A percentile compares a stretch with the other conserved stretches of the same genome.
Evolutionary conservation across 2,797 vertebrate species (phyloP).

Genomic region (Enteromius paludinosus): DNA sequence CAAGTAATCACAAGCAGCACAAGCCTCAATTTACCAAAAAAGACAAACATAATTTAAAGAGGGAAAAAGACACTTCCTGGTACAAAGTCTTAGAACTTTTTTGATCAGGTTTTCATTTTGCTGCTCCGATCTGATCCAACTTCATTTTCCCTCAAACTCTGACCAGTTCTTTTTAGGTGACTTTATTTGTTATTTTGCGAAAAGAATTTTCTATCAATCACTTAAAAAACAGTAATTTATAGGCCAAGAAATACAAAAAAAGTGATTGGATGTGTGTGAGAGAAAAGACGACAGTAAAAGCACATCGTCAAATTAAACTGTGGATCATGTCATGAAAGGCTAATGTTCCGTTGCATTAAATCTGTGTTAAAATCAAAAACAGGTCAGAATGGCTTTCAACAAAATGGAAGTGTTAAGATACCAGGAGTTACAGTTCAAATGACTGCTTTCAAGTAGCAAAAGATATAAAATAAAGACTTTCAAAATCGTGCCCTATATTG

Average conservation of each 20-base stretch:
- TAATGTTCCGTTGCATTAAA: not conserved
- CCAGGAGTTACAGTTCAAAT: not conserved
- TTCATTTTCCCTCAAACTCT: not conserved
- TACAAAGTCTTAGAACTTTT: not conserved
- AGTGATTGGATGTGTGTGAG: not conserved
- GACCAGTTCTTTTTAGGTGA: not conserved
- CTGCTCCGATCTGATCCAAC: not conserved
- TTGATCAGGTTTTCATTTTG: not conserved
- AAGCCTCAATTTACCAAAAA: not conserved
- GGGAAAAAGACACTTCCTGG: not conserved
- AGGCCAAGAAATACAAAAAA: not conserved
- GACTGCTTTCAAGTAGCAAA: not conserved
- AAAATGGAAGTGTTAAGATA: not conserved
- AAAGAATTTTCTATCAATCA: not conserved
- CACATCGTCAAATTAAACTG: not conserved
- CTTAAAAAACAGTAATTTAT: not conserved
- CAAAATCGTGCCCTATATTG: slow-evolving; percentile 10
- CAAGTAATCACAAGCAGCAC: not conserved
- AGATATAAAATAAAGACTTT: slow-evolving; percentile 12
- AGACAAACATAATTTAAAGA: not conserved
- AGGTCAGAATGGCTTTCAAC: not conserved
- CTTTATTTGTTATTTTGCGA: too few species aligned
- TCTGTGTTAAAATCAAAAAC: not conserved
- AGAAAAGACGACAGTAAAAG: not conserved
- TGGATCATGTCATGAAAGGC: not conserved